phyloP scores from a whole-genome alignment of 1,140 invertebrate genomes.

The Drosophila insularis region DNA sequence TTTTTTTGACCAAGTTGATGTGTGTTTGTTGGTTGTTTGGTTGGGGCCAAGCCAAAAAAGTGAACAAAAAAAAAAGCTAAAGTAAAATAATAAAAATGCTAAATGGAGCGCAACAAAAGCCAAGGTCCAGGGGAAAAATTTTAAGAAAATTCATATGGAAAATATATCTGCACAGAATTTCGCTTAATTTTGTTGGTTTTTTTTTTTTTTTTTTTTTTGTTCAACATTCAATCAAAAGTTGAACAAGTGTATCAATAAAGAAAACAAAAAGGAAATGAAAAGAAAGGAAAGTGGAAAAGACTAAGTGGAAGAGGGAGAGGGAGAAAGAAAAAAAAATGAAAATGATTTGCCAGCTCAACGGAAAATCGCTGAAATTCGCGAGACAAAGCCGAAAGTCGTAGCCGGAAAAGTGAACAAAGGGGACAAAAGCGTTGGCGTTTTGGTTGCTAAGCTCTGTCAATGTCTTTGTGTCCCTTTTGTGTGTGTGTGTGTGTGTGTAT shows the following conservation, averaged over 20 bases:
- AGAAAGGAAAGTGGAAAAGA: background rate
- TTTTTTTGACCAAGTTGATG: slow-evolving; percentile 11
- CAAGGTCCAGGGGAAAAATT: background rate
- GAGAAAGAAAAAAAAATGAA: background rate
- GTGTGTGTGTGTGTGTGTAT: slow-evolving; percentile 15
- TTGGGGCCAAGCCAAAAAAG: background rate
- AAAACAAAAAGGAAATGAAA: background rate
- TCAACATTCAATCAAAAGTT: slow-evolving; percentile 3
- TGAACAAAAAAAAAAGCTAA: background rate
- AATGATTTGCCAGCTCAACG: slow-evolving; percentile 56
- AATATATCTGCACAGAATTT: slow-evolving; percentile 1
- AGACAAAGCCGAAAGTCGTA: slow-evolving; percentile 11
- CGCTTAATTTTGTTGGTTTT: background rate
- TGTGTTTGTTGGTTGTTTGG: background rate
- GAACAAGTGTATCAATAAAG: slow-evolving; percentile 16
- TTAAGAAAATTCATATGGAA: slow-evolving; percentile 7
- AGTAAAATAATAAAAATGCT: slow-evolving; percentile 9
- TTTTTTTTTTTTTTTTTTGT: too few species aligned
- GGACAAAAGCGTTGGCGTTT: slow-evolving; percentile 53
- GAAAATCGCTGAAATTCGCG: slow-evolving; percentile 50
- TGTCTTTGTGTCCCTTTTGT: background rate
- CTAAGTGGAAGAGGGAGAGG: background rate
- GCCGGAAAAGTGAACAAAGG: slow-evolving; percentile 19
- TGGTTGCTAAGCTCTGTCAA: slow-evolving; percentile 41
- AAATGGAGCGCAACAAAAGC: slow-evolving; percentile 15